Base-by-base conservation (phyloP, 2,888 invertebrate genomes). In the Troglohyphantes excavatus region DNA sequence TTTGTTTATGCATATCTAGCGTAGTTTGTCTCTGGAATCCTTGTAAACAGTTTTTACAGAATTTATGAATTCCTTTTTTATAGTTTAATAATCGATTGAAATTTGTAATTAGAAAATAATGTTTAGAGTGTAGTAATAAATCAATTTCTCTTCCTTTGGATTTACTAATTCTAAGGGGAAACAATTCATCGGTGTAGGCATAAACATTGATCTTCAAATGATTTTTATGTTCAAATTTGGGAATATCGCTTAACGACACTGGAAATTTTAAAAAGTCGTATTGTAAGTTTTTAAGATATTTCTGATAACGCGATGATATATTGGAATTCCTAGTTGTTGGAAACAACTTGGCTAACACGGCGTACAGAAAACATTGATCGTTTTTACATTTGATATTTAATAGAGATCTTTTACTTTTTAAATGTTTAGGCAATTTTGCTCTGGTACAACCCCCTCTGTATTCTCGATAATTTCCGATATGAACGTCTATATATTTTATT, bases 21-120 rank as follows among this genome's bases (percentile, higher is more conserved):
- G 75, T 75, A n/a, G 53, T n/a, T 2, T 26, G 11, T 6, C 75
- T 53, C 7, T 17, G 13, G 23, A 75, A 75, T 27, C 59, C 59
- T 26, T 23, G 11, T 29, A 75, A 27, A 59, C 59, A 75, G 29
- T 59, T 27, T n/a, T 27, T 26, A 27, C 75, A 59, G 19, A n/a
- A 61, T 9, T 59, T 1, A 11, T 59, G 23, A 17, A 53, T 17
- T 2, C 26, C 53, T n/a, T 27, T 13, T 26, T 75, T 59, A 17
- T 21, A 21, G 1, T 46, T 26, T 13, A 78, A 19, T 19, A 29
- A 29, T 63, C 63, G 61, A 2, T 63, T 61, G 2, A 33, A 76
- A 61, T 76, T 76, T 63, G 11, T 61, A 19, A 76, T 76, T 29
- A 78, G 17, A 21, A 59, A 63, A 78, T 39, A 78, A 63, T 78